Evolutionary conservation across 2,797 vertebrate species (phyloP), one percentile per base, ranked within the genome.

Genomic region (Chiloscyllium punctatum): DNA sequence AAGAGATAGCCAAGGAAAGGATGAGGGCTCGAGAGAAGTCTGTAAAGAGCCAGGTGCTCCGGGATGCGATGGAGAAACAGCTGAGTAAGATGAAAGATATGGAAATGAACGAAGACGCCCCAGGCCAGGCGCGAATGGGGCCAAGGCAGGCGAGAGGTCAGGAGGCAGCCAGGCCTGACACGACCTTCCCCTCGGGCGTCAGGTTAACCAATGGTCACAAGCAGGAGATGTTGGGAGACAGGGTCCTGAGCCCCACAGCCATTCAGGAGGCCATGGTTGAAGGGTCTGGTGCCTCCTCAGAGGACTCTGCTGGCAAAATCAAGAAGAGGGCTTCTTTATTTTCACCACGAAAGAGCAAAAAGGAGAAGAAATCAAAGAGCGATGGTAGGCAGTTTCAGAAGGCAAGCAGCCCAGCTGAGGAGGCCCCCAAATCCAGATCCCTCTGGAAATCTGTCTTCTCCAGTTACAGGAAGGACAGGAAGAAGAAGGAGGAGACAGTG

Each of bases 381-480:
- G 99, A 99, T 96, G 96, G 97, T 96, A 97, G 97, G 95, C 97
- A 97, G 57, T 97, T 98, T 0, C 98, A 98, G 92, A 97, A 97
- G 96, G 96, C 97, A 95, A 94, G 96, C 74, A 96, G 97, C 0
- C 95, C 57, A 2, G 96, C 96, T 21, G 99, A 98, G 0, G 98
- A 98, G 91, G 97, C 98, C 0, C 97, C 98, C 95, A 99, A 99
- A 96, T 98, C 99, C 96, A 98, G 98, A 97, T 99, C 99, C 0
- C 96, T 99, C 95, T 99, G 99, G 99, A 99, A 99, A 96, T 98
- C 98, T 0, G 99, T 99, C 88, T 99, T 99, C 97, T 99, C 99
- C 0, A 99, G 99, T 4, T 99, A 99, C 97, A 99, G 99, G 97
- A 99, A 99, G 97, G 99, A 99, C 97, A 99, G 98, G 96, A 99